Conservation (phyloP, 2,888 invertebrate species). For the Philopedon plagiatum region DNA sequence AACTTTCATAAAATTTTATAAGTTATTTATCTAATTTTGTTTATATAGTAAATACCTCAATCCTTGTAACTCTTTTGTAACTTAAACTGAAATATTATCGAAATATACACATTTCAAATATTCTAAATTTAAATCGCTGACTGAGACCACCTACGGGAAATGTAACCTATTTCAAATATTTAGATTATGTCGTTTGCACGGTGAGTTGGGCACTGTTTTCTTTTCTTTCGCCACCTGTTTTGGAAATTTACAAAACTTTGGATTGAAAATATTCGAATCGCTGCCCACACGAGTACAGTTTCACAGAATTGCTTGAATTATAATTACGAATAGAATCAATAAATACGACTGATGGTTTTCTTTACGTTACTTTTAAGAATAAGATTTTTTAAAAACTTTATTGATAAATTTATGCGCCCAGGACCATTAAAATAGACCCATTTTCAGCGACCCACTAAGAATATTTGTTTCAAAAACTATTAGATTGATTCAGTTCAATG, state of each 20-base stretch:
- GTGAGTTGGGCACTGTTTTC: background rate
- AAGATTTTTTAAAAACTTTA: too few species aligned
- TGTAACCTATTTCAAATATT: conserved; percentile 20
- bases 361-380: too few species aligned
- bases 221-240: conserved; percentile 25
- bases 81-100: conserved; percentile 10
- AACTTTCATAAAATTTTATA: background rate
- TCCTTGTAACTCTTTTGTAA: background rate
- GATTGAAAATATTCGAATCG: background rate
- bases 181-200: conserved; percentile 6
- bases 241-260: conserved; percentile 5
- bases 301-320: too few species aligned
- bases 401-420: too few species aligned
- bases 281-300: background rate
- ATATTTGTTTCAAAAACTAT: too few species aligned
- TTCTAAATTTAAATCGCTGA: conserved; percentile 13
- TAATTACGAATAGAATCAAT: too few species aligned
- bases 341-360: too few species aligned
- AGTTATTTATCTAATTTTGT: background rate
- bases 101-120: conserved; percentile 2
- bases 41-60: background rate
- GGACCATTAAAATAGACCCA: too few species aligned
- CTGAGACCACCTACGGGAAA: background rate
- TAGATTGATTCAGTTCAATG: too few species aligned
- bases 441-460: too few species aligned